phyloP scores from a whole-genome alignment of 2,888 invertebrate genomes.

The Terebella lapidaria region DNA sequence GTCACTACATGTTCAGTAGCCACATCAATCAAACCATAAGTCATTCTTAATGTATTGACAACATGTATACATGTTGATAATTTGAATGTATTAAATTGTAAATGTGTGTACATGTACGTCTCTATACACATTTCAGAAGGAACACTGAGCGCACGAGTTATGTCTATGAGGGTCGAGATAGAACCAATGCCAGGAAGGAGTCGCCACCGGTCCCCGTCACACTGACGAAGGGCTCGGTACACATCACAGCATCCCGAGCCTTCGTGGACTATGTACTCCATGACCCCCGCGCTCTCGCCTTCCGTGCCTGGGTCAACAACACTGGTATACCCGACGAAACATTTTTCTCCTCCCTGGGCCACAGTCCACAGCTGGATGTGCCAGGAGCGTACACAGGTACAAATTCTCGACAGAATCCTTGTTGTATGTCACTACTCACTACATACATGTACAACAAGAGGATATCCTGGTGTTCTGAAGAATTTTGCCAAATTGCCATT shows the following conservation, averaged over 20 bases:
- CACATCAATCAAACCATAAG: no score
- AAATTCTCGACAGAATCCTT: background rate
- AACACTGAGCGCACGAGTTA: background rate
- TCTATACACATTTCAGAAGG: background rate
- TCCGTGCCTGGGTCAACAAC: constrained; percentile 34
- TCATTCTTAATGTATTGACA: no score
- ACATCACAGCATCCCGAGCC: constrained; percentile 30
- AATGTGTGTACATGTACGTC: background rate
- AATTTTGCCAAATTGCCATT: no score
- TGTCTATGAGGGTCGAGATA: background rate
- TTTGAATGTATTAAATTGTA: background rate
- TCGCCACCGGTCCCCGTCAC: constrained; percentile 17
- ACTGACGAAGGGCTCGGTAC: constrained; percentile 34
- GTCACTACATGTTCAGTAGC: no score
- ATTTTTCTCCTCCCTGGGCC: constrained; percentile 36
- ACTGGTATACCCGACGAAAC: constrained; percentile 42
- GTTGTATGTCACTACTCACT: no score
- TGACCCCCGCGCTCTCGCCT: constrained; percentile 27
- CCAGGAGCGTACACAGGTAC: constrained; percentile 32
- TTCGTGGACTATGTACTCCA: constrained; percentile 35
- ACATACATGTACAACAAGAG: no score
- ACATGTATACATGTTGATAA: no score
- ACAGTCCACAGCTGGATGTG: constrained; percentile 32
- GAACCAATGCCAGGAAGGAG: background rate
- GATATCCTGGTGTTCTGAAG: no score